These are phyloP conservation scores for Tangara arthus DNA, from an alignment of 2,797 vertebrate genomes.

Conservation along the genomic window DNA sequence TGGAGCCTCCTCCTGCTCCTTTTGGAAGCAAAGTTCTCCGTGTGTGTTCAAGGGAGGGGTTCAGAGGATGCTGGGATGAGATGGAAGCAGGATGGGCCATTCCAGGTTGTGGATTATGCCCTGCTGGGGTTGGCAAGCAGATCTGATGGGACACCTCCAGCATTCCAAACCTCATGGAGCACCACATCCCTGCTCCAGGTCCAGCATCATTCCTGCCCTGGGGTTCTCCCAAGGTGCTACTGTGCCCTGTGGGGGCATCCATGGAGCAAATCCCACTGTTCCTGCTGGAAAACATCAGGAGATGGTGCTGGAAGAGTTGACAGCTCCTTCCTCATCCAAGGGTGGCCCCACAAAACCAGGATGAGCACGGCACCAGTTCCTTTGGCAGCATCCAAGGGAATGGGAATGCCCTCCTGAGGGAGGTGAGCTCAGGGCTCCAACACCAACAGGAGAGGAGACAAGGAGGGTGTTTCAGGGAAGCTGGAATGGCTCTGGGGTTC, in stretches of 20 bases:
- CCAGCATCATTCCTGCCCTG: accelerated
- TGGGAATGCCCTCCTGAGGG: not conserved
- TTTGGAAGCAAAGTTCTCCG: not conserved
- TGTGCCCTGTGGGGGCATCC: not conserved
- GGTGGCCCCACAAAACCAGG: not conserved
- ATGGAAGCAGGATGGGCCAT: not conserved
- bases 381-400: not conserved
- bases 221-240: accelerated
- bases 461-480: not conserved
- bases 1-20: not conserved
- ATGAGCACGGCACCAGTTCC: accelerated
- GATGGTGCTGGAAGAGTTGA: not conserved
- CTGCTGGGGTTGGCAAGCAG: not conserved
- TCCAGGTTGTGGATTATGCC: accelerated
- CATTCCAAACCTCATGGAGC: not conserved
- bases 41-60: accelerated
- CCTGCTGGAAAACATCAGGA: not conserved
- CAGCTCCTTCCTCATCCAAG: not conserved
- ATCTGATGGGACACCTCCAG: not conserved
- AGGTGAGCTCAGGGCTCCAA: not conserved
- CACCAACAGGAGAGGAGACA: not conserved
- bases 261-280: not conserved
- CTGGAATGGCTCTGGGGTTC: not conserved
- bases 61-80: not conserved
- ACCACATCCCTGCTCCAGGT: not conserved